phyloP scores from a whole-genome alignment of 2,888 invertebrate genomes.

The Tinea semifulvella region DNA sequence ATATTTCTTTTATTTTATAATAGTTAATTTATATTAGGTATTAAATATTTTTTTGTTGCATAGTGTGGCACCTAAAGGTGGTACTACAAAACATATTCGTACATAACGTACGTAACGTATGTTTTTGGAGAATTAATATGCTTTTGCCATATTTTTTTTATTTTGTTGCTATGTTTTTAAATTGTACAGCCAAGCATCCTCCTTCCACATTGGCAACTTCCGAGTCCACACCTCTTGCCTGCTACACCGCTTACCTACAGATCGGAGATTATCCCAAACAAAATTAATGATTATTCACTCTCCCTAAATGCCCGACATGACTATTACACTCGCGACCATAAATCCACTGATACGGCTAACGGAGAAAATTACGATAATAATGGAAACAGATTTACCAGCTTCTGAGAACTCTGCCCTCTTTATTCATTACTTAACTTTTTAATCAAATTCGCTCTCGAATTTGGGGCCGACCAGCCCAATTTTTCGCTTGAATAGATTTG shows the following conservation, averaged over 20 bases:
- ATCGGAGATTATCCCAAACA: conserved; percentile 12
- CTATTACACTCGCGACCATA: conserved; percentile 4
- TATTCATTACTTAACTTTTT: conserved; percentile 27
- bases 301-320: conserved; percentile 4
- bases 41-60: too few species aligned
- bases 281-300: conserved; percentile 12
- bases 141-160: too few species aligned
- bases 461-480: conserved; percentile 53
- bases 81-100: too few species aligned
- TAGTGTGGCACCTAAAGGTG: too few species aligned
- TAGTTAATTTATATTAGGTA: too few species aligned
- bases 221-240: background rate
- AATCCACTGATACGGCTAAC: conserved; percentile 4
- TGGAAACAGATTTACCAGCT: conserved; percentile 10
- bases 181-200: too few species aligned
- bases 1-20: too few species aligned
- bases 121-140: too few species aligned
- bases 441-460: conserved; percentile 51
- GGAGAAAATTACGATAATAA: conserved; percentile 6
- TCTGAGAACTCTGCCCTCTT: conserved; percentile 3
- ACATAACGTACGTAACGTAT: too few species aligned
- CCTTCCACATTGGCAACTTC: background rate
- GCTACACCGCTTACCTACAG: conserved; percentile 1
- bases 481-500: conserved; percentile 54
- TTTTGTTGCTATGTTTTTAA: too few species aligned